A percentile compares a stretch with the other conserved stretches of the same genome.
Evolutionary conservation across 2,113 vertebrate genomes (phyloP).

Genomic region (Nerophis ophidion): DNA sequence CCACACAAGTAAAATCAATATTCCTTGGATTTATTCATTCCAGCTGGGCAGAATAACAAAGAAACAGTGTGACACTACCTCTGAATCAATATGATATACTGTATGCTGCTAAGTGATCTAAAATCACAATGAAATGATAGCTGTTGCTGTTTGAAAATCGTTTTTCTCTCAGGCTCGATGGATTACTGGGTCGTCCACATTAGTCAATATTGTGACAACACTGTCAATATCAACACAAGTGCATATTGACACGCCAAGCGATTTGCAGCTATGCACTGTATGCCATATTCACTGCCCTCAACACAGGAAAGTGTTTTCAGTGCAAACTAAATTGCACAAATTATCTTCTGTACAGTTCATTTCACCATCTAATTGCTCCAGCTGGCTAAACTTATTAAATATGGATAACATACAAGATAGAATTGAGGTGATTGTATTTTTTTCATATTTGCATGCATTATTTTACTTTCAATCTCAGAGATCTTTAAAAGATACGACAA

Average conservation of each 20-base stretch:
- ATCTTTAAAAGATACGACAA: background rate
- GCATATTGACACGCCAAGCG: slow-evolving; percentile 14
- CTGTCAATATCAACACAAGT: slow-evolving; percentile 10
- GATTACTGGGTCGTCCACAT: slow-evolving; percentile 24
- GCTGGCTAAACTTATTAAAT: slow-evolving; percentile 36
- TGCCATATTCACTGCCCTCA: background rate
- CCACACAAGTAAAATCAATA: slow-evolving; percentile 30
- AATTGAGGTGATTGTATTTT: background rate
- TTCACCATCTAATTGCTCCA: background rate
- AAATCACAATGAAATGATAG: background rate
- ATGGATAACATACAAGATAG: slow-evolving; percentile 2
- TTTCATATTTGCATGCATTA: background rate
- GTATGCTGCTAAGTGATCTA: background rate
- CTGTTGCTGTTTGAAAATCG: background rate
- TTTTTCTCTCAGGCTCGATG: slow-evolving; percentile 27
- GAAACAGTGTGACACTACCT: background rate
- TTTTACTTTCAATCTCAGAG: background rate
- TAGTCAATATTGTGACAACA: slow-evolving; percentile 15
- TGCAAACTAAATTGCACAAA: background rate
- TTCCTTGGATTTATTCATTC: slow-evolving; percentile 12
- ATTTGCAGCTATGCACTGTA: slow-evolving; percentile 1
- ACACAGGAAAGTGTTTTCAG: background rate
- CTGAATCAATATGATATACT: slow-evolving; percentile 21
- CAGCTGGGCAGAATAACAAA: background rate
- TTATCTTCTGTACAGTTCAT: background rate